Evolutionary conservation across 2,113 vertebrate genomes (phyloP), one percentile per base, ranked within the genome.

Genomic region (Hystrix cristata): DNA sequence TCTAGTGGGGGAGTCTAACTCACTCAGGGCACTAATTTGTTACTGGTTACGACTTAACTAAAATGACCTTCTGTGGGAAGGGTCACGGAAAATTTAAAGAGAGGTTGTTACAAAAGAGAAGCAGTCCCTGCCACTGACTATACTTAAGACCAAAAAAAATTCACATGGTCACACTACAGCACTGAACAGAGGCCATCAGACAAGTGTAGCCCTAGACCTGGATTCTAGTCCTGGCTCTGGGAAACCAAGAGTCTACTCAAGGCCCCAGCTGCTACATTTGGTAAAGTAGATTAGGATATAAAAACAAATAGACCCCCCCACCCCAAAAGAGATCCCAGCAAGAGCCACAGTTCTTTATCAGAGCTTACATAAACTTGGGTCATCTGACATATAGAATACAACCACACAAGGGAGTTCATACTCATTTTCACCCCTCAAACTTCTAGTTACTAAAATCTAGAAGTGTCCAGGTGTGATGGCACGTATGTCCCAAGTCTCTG

Each of bases 211-310:
- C 62, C 55, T 83, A 62, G 69, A 71, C 10, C 69, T 71, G n/a
- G 34, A 9, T 21, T 38, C n/a, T 19, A 10, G 38, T 72, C n/a
- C 71, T 25, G 71, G 11, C 43, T 74, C 43, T 13, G 25, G 72
- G 43, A 74, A 74, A 48, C 16, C 67, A 69, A 38, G n/a, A 79
- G 3, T 19, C 79, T 81, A 94, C 64, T 84, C 62, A 91, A 91
- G 69, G 69, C 7, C 46, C 59, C 43, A 71, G 29, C 18, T 94
- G 43, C 51, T 25, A 12, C 81, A 60, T 55, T 86, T 67, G 16
- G 88, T 94, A 88, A 95, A 95, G 62, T 72, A 51, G 51, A 38
- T 14, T 72, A 91, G 38, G 29, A 91, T 84, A 85, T 65, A 85
- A 90, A 94, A 85, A 64, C 64, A n/a, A 72, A 92, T 53, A 88